Percentiles rank a stretch among this genome's conserved stretches.
phyloP scores from a whole-genome alignment of 1,140 invertebrate genomes.

The Doryteuthis pealeii region DNA sequence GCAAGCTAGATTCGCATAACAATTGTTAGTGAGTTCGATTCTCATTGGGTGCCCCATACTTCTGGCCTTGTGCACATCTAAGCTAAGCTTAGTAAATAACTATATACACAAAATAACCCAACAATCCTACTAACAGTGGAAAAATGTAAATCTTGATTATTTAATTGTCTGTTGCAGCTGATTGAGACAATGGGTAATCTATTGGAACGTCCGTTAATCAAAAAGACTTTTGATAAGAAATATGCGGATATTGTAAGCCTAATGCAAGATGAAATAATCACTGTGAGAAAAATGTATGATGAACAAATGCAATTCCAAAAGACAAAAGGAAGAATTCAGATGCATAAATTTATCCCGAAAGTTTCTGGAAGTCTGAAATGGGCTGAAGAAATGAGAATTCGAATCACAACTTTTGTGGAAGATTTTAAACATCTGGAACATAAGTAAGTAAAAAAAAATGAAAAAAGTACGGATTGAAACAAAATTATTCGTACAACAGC shows the following conservation, averaged over 20 bases:
- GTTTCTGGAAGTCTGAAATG: conserved; percentile 78
- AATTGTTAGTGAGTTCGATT: too few species aligned
- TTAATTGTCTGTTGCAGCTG: not conserved
- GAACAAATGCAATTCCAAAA: conserved; percentile 30
- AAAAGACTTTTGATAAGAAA: conserved; percentile 77
- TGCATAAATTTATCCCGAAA: conserved; percentile 76
- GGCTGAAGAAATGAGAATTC: conserved; percentile 72
- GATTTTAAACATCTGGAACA: conserved; percentile 38
- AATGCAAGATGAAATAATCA: conserved; percentile 72
- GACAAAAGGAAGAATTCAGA: conserved; percentile 51
- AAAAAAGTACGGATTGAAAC: too few species aligned
- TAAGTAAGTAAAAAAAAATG: too few species aligned
- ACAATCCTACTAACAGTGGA: too few species aligned
- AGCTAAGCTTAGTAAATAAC: too few species aligned
- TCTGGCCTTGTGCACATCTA: too few species aligned
- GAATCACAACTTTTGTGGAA: conserved; percentile 71
- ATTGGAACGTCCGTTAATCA: conserved; percentile 80
- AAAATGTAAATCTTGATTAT: too few species aligned
- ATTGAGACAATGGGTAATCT: conserved; percentile 75
- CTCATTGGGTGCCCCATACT: too few species aligned
- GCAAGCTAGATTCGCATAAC: too few species aligned
- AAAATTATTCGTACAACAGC: too few species aligned
- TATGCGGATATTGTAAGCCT: conserved; percentile 76
- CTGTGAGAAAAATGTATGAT: conserved; percentile 41
- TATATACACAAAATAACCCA: too few species aligned